Conservation (phyloP, 2,797 vertebrate genomes). For the Lepilemur septentrionalis region DNA sequence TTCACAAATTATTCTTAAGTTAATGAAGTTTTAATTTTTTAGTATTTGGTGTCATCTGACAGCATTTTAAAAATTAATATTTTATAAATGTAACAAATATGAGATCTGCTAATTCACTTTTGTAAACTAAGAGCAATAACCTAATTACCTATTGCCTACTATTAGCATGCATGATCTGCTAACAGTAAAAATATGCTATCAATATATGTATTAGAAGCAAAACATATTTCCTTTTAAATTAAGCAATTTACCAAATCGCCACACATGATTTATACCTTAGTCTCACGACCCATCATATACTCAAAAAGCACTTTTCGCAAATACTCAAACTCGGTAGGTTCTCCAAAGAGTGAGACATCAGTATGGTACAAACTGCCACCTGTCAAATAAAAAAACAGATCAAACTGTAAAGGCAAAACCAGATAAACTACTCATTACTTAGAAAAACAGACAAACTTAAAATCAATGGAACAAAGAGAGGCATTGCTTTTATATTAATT, state of each 20-base stretch:
- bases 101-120: constrained; percentile 40
- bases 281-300: constrained; percentile 99
- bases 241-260: neutral
- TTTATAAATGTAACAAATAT: constrained; percentile 26
- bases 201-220: neutral
- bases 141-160: neutral
- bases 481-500: neutral
- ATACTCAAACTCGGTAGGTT: constrained; percentile 97
- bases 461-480: neutral
- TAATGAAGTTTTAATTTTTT: constrained; percentile 26
- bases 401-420: constrained; percentile 32
- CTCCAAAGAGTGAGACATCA: constrained; percentile 87
- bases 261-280: constrained; percentile 90
- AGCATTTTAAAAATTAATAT: constrained; percentile 47
- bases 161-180: neutral
- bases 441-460: constrained; percentile 29
- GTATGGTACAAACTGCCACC: constrained; percentile 87
- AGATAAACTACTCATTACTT: neutral
- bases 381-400: constrained; percentile 76
- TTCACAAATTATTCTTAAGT: constrained; percentile 52
- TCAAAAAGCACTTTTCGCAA: constrained; percentile 97
- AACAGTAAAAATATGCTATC: neutral
- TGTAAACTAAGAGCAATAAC: neutral
- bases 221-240: constrained; percentile 33
- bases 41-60: constrained; percentile 10